Base-by-base conservation (phyloP, 2,797 vertebrate species). In the Danio tinwini region DNA sequence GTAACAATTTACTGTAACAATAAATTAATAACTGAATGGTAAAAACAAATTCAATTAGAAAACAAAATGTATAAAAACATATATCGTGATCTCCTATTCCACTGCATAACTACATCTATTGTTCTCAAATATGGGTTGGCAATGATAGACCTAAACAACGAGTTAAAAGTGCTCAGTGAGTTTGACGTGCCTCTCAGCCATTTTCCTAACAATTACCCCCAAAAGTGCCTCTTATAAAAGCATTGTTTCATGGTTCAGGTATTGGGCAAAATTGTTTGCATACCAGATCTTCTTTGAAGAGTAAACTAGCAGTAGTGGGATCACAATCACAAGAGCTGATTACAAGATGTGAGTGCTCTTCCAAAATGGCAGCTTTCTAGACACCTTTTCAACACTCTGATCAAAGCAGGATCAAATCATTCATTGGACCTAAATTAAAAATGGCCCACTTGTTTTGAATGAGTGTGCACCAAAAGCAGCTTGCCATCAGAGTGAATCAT, bases 391-490 rank as follows among this genome's bases (percentile, higher is more conserved):
- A 83, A 50, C 68, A 52, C 84, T 81, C 44, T 63, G 85, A 89
- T 89, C 74, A 87, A 84, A 87, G 80, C 14, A 29, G 62, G 78
- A 71, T 70, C 74, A 84, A 88, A 86, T 81, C 29, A 55, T 74
- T 88, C 69, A 81, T 37, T 13, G 84, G 85, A 86, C 81, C 84
- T 47, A 19, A 87, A 85, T 85, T 85, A 1, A 44, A 85, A 17
- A 42, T 11, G 0, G 81, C 80, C 61, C 45, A 49, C 78, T 87
- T 52, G 39, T 56, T 88, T 70, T 80, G 77, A 87, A 61, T 64
- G 82, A 80, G 80, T 72, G 71, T 49, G 50, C 81, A 87, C 85
- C 65, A 73, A 84, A 82, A 64, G 64, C 78, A 45, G 52, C 64
- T 53, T 61, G 61, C 53, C 55, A 11, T 62, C n/a, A 12, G 59